A percentile compares a stretch with the other conserved stretches of the same genome.
Conservation (phyloP, 2,888 invertebrate species). For the Dryadula phaetusa region DNA sequence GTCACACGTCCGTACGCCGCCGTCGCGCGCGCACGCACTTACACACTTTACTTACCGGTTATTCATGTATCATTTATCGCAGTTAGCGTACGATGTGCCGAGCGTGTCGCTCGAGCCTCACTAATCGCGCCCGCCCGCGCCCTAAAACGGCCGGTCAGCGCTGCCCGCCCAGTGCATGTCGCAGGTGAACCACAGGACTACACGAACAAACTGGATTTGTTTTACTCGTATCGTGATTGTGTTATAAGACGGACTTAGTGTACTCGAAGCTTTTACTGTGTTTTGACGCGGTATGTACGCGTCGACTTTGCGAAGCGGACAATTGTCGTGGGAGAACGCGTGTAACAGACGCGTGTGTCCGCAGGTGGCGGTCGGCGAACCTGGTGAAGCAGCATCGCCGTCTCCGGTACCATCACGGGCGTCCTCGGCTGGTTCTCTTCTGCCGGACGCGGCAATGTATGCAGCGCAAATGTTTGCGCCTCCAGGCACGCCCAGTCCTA, state of each 20-base stretch:
- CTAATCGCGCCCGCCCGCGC: constrained; percentile 85
- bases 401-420: constrained; percentile 87
- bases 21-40: constrained; percentile 83
- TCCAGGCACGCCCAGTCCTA: constrained; percentile 87
- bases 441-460: constrained; percentile 87
- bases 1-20: constrained; percentile 82
- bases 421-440: constrained; percentile 81
- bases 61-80: constrained; percentile 84
- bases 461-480: constrained; percentile 88
- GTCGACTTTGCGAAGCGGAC: constrained; percentile 85
- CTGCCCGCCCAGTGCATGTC: constrained; percentile 85
- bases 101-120: constrained; percentile 83
- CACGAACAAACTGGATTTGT: constrained; percentile 57
- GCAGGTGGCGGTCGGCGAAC: constrained; percentile 83
- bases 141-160: constrained; percentile 84
- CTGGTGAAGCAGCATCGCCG: constrained; percentile 85
- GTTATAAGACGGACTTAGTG: constrained; percentile 69
- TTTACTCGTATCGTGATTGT: constrained; percentile 68
- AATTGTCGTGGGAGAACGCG: constrained; percentile 85
- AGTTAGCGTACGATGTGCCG: constrained; percentile 84
- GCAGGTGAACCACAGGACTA: constrained; percentile 76
- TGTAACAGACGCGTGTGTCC: constrained; percentile 87
- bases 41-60: constrained; percentile 80
- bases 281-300: constrained; percentile 81
- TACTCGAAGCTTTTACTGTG: constrained; percentile 81